A percentile compares a stretch with the other conserved stretches of the same genome.
Conservation (phyloP, 2,797 vertebrate genomes). For the Diceros bicornis region DNA sequence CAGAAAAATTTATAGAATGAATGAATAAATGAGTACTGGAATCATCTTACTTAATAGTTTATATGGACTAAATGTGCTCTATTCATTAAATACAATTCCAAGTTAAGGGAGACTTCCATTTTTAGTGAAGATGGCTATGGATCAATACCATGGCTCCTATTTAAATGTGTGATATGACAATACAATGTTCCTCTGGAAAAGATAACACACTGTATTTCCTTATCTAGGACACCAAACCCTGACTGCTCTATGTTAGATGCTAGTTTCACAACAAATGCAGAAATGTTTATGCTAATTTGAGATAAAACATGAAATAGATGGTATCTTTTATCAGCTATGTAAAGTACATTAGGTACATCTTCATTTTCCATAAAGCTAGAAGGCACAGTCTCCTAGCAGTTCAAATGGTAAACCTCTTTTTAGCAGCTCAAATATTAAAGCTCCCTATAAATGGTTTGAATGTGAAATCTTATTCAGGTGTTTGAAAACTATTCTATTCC, state of each 20-base stretch:
- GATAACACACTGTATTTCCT: neutral
- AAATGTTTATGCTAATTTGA: slow-evolving; percentile 52
- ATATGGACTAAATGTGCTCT: neutral
- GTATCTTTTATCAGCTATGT: slow-evolving; percentile 9
- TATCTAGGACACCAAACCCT: neutral
- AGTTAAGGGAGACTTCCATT: neutral
- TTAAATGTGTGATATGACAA: neutral
- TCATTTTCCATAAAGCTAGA: slow-evolving; percentile 31
- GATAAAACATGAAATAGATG: slow-evolving; percentile 23
- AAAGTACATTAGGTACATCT: neutral
- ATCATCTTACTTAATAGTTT: slow-evolving; percentile 25
- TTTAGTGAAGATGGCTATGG: neutral
- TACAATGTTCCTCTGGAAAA: neutral
- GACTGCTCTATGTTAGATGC: neutral
- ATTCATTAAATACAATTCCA: neutral
- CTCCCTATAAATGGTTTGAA: neutral
- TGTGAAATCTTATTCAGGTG: slow-evolving; percentile 23
- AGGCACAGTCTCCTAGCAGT: neutral
- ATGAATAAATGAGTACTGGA: neutral
- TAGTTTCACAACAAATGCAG: slow-evolving; percentile 20
- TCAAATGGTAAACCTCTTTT: neutral
- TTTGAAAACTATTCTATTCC: slow-evolving; percentile 53
- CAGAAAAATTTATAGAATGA: slow-evolving; percentile 59
- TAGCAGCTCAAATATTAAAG: neutral
- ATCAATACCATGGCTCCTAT: neutral